A percentile compares a stretch with the other conserved stretches of the same genome.
Conservation (phyloP, 2,888 invertebrate genomes). For the Rhyacophila evoluta region DNA sequence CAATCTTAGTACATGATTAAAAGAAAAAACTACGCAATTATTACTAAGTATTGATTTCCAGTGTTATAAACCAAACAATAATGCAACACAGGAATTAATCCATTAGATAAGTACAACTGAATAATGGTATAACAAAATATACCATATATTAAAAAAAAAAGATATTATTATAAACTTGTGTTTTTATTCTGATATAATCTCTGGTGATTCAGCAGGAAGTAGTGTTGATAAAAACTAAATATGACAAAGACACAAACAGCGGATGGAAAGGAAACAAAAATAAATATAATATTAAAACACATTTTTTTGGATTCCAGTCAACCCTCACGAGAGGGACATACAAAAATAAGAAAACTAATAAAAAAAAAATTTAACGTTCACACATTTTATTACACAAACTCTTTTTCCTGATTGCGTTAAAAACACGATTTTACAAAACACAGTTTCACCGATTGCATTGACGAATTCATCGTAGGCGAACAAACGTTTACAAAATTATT, state of each 20-base stretch:
- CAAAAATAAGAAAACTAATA: background rate
- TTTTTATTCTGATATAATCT: background rate
- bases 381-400: background rate
- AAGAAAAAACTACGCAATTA: background rate
- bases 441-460: background rate
- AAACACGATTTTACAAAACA: background rate
- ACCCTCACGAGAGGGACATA: background rate
- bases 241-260: background rate
- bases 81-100: background rate
- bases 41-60: background rate
- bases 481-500: background rate
- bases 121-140: background rate
- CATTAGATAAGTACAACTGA: background rate
- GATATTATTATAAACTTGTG: background rate
- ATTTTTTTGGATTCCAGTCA: background rate
- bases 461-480: background rate
- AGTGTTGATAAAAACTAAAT: background rate
- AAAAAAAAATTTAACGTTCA: background rate
- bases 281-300: background rate
- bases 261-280: background rate
- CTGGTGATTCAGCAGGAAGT: background rate
- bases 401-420: background rate
- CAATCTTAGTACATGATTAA: background rate
- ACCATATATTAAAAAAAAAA: background rate
- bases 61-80: background rate